A percentile compares a stretch with the other conserved stretches of the same genome.
These are phyloP conservation scores for Carpatolechia fugitivella DNA, from an alignment of 2,888 invertebrate species.

Conservation along the genomic window DNA sequence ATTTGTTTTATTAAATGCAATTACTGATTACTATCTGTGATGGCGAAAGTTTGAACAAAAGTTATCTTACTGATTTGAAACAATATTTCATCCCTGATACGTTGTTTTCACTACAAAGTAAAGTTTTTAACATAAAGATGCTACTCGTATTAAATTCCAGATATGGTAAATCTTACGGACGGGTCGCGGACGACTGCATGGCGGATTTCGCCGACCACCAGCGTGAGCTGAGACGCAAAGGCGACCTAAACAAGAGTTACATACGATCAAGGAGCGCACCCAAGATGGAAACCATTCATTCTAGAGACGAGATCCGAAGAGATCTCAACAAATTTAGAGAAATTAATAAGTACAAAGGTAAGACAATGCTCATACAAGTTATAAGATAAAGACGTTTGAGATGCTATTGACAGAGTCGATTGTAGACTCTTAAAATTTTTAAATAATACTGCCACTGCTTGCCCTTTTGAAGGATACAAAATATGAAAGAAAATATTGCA, in stretches of 20 bases:
- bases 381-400: background rate
- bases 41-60: no score
- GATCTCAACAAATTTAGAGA: conserved; percentile 73
- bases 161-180: conserved; percentile 79
- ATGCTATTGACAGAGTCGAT: background rate
- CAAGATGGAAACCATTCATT: conserved; percentile 77
- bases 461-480: no score
- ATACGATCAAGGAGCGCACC: conserved; percentile 76
- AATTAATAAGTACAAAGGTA: conserved; percentile 77
- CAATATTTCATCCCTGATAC: no score
- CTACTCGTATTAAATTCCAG: no score
- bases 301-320: conserved; percentile 75
- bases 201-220: conserved; percentile 75
- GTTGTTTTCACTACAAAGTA: no score
- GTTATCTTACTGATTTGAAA: no score
- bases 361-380: conserved; percentile 10
- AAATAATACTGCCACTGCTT: no score
- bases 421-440: no score
- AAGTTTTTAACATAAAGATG: no score
- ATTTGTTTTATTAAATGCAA: no score
- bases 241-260: conserved; percentile 65
- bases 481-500: no score
- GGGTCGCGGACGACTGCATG: conserved; percentile 80
- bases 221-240: conserved; percentile 57
- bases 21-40: no score